Conservation (phyloP, 2,113 vertebrate species). For the Vanacampus margaritifer region DNA sequence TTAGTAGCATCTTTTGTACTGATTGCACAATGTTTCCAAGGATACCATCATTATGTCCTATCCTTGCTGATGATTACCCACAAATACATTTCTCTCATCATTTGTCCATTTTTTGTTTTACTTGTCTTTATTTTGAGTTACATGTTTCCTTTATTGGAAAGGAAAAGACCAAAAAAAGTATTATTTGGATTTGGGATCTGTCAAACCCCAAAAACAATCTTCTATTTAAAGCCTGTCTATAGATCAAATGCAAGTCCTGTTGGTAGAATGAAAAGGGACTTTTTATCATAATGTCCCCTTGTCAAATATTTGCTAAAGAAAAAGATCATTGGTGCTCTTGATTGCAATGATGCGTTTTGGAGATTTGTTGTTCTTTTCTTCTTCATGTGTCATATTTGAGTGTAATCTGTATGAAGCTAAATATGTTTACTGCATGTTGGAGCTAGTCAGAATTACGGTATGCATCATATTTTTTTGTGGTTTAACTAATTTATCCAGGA, state of each 20-base stretch:
- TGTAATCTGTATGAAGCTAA: not conserved
- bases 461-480: conserved; percentile 28
- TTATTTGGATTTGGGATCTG: not conserved
- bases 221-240: conserved; percentile 8
- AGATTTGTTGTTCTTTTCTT: not conserved
- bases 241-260: not conserved
- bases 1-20: not conserved
- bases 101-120: not conserved
- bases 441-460: conserved; percentile 16
- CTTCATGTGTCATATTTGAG: conserved; percentile 1
- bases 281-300: conserved; percentile 4
- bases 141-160: not conserved
- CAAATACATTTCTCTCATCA: not conserved
- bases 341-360: conserved; percentile 9
- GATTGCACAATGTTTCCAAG: not conserved
- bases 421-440: conserved; percentile 4
- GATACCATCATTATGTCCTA: not conserved
- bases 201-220: not conserved
- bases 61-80: not conserved
- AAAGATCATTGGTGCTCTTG: conserved; percentile 22
- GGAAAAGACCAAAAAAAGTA: conserved; percentile 18
- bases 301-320: not conserved
- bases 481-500: conserved; percentile 8
- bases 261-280: conserved; percentile 3
- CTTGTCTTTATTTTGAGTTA: too few species aligned